Evolutionary conservation across 2,113 vertebrate species (phyloP).

Genomic region (Melozone crissalis): DNA sequence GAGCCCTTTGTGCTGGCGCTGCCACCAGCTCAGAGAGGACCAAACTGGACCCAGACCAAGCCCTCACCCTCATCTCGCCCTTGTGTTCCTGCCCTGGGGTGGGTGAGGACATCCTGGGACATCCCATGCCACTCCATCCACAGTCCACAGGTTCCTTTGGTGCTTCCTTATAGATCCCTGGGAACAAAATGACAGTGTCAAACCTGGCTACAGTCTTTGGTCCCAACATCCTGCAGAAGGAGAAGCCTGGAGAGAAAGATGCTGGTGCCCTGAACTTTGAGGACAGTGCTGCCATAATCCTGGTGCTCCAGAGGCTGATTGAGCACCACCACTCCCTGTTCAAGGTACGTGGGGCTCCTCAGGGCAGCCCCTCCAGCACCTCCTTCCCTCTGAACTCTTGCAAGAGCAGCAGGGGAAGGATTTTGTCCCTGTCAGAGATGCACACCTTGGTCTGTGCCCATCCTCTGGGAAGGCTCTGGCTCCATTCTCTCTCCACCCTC

Average conservation of each 20-base stretch:
- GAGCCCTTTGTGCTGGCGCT: neutral
- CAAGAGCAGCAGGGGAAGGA: neutral
- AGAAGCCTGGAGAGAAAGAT: conserved; percentile 76
- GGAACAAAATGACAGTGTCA: conserved; percentile 91
- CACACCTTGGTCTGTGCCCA: neutral
- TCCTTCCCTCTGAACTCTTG: neutral
- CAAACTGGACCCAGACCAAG: neutral
- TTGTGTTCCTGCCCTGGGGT: neutral
- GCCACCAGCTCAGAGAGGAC: neutral
- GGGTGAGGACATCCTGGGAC: neutral
- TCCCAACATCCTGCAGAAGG: conserved; percentile 87
- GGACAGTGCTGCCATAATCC: conserved; percentile 86
- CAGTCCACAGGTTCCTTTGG: neutral
- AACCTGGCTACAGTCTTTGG: conserved; percentile 93
- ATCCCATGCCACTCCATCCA: neutral
- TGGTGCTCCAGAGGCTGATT: conserved; percentile 83
- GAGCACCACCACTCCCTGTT: conserved; percentile 87
- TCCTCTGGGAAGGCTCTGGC: neutral
- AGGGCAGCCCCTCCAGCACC: neutral
- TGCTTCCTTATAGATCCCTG: conserved; percentile 75
- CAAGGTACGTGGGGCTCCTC: conserved; percentile 68
- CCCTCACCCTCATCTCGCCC: accelerated
- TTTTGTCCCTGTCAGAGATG: neutral
- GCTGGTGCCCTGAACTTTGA: conserved; percentile 76
- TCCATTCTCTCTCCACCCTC: neutral